Base-by-base conservation (phyloP, 2,113 vertebrate species). In the Trogon surrucura region DNA sequence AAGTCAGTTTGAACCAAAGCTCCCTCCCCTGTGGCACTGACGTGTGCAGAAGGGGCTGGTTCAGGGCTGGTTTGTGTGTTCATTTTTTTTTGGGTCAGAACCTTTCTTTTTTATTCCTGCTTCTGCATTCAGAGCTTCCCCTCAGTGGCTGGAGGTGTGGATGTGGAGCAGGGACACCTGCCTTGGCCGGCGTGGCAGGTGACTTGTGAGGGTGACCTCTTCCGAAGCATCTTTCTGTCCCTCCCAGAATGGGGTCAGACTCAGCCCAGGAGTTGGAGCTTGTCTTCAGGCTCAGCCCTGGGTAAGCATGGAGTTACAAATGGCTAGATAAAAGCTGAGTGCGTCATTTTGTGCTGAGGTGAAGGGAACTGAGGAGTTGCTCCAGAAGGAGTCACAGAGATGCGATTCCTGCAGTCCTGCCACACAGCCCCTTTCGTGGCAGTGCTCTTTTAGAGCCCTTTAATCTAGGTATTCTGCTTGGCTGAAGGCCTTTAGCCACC, bases 391-490 rank as follows among this genome's bases (percentile, higher is more conserved):
- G 60, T 27, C 30, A 44, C 36, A 44, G 70, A 36, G 27, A 15
- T 54, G 54, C 5, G 48, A 60, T 64, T 69, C 45, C 75, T 54
- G n/a, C 84, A 85, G 67, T 58, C 47, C 69, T 90, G 53, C 53
- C 78, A 21, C 69, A 41, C 6, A 67, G 29, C 11, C 48, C 51
- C 29, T 85, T 44, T 61, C 29, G 32, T 67, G 80, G 77, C 77
- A 75, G 16, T 62, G 67, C n/a, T 71, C 29, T 57, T 84, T 65
- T 41, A 50, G 51, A 64, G 41, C 34, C 53, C 30, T 93, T 66
- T 54, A 20, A 41, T 82, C 62, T 80, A 74, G 29, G 78, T 88
- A 56, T 88, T 83, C 75, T 89, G 75, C 82, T 90, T 65, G 56
- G 25, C 8, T 77, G 50, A 70, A 91, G 81, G 77, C 54, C 50